Conservation (phyloP, 2,797 vertebrate species). For the Astyanax mexicanus region DNA sequence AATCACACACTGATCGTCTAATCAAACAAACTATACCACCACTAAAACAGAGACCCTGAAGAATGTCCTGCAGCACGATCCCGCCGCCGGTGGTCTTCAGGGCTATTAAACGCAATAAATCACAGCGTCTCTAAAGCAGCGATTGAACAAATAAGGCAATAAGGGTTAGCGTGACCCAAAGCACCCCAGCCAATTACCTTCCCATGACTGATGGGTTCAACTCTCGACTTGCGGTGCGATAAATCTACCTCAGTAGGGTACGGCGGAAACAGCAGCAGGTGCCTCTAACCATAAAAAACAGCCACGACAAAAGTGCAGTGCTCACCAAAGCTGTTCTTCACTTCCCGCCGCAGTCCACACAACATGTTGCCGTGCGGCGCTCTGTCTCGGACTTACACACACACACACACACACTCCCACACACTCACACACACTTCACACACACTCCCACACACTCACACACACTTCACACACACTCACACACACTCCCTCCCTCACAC, state of each 20-base stretch:
- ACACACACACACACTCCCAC: conserved; percentile 6
- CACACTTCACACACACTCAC: conserved; percentile 8
- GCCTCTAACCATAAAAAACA: no score
- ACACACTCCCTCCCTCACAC: conserved; percentile 8
- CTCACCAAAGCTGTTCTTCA: conserved; percentile 87
- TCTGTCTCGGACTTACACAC: no score
- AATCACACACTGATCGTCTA: no score
- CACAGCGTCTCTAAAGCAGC: background rate
- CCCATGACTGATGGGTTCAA: background rate
- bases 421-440: background rate
- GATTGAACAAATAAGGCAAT: conserved; percentile 11
- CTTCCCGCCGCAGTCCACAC: conserved; percentile 91
- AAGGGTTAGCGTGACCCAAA: background rate
- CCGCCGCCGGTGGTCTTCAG: background rate
- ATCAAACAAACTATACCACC: no score
- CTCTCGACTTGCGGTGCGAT: background rate
- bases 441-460: conserved; percentile 6
- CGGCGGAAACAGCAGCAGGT: background rate
- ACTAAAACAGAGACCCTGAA: background rate
- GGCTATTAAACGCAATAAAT: conserved; percentile 7
- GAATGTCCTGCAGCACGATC: background rate
- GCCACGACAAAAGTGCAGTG: background rate
- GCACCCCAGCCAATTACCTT: background rate
- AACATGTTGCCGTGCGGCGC: conserved; percentile 83
- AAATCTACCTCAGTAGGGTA: no score